A percentile compares a stretch with the other conserved stretches of the same genome.
These are phyloP conservation scores for Euborellia annulipes DNA, from an alignment of 1,140 invertebrate genomes.

Conservation along the genomic window DNA sequence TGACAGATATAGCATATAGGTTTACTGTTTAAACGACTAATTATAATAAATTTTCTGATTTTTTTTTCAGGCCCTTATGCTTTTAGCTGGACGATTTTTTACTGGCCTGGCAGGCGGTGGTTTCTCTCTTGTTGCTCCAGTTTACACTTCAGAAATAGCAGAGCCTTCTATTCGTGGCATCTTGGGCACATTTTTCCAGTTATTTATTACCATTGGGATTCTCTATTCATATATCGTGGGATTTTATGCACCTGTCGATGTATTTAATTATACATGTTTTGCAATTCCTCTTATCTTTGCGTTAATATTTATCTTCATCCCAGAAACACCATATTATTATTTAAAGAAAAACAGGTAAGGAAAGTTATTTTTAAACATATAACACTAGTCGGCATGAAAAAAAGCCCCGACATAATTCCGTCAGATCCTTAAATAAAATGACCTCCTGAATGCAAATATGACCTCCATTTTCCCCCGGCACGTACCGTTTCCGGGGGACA, in stretches of 20 bases:
- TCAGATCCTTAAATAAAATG: too few relatives aligned
- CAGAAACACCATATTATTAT: slow-evolving; percentile 61
- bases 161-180: slow-evolving; percentile 61
- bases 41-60: too few relatives aligned
- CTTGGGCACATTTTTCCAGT: slow-evolving; percentile 67
- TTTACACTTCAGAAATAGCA: slow-evolving; percentile 77
- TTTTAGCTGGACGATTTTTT: slow-evolving; percentile 57
- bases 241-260: slow-evolving; percentile 39
- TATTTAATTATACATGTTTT: slow-evolving; percentile 46
- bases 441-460: too few relatives aligned
- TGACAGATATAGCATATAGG: too few relatives aligned
- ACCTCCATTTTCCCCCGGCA: too few relatives aligned
- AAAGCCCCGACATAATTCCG: too few relatives aligned
- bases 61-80: slow-evolving; percentile 28
- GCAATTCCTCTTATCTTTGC: slow-evolving; percentile 48
- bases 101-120: slow-evolving; percentile 58
- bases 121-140: slow-evolving; percentile 66
- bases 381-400: too few relatives aligned
- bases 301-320: slow-evolving; percentile 50
- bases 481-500: too few relatives aligned
- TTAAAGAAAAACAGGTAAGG: slow-evolving; percentile 34
- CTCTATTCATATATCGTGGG: slow-evolving; percentile 59
- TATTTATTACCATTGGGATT: slow-evolving; percentile 70
- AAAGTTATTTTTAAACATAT: too few relatives aligned
- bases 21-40: too few relatives aligned